Evolutionary conservation across 1,140 invertebrate genomes (phyloP).

Genomic region (Phenacoccus solenopsis): DNA sequence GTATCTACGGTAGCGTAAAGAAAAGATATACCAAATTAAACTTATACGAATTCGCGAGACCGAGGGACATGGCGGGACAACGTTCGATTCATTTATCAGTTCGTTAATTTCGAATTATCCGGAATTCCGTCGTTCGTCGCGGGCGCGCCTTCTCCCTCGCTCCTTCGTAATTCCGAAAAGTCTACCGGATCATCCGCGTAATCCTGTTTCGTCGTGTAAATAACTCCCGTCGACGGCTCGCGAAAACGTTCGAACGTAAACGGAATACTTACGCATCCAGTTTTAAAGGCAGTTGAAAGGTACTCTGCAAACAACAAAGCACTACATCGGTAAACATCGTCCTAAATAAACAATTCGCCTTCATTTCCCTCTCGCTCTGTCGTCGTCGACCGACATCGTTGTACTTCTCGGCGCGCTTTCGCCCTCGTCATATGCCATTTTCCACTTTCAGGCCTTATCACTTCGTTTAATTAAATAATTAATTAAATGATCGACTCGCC

Average conservation of each 20-base stretch:
- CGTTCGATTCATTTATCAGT: background rate
- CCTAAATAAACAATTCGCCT: background rate
- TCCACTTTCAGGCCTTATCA: background rate
- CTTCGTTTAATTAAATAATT: slow-evolving; percentile 3
- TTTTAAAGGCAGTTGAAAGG: background rate
- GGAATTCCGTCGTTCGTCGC: background rate
- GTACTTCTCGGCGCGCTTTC: no score
- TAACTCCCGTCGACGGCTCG: no score
- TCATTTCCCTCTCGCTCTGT: background rate
- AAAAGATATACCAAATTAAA: background rate
- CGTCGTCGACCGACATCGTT: no score
- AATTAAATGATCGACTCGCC: background rate
- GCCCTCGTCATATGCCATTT: background rate
- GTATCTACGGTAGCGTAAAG: background rate
- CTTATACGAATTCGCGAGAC: background rate
- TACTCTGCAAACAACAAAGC: slow-evolving; percentile 1
- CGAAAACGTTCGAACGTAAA: background rate
- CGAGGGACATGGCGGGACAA: no score
- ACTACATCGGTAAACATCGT: background rate
- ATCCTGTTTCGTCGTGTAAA: background rate
- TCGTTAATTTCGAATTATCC: background rate
- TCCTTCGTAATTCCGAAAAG: slow-evolving; percentile 3
- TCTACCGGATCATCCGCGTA: background rate
- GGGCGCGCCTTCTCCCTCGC: no score
- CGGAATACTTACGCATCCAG: background rate